Evolutionary conservation across 1,140 invertebrate genomes (phyloP), one percentile per base, ranked within the genome.

Genomic region (Glossosoma conforme): DNA sequence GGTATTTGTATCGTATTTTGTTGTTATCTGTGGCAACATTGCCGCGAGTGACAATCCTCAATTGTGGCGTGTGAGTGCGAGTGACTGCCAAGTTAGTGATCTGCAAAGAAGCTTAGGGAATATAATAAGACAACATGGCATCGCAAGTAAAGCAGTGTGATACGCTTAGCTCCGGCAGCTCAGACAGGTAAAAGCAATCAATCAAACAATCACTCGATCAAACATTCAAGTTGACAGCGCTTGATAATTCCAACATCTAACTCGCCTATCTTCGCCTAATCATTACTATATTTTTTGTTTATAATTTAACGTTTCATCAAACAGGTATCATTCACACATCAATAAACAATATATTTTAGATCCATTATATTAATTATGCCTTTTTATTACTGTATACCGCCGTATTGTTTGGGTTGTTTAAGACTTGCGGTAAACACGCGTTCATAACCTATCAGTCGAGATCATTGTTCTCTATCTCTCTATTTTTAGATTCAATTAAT

Each of bases 111-210:
- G n/a, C n/a, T n/a, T n/a, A n/a, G n/a, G n/a, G n/a, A n/a, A n/a
- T n/a, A n/a, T 8, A 42, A 40, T 19, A 36, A 43, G 48, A 51
- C 35, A 19, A 17, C 28, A 50, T 51, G 48, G 48, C 28, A 36
- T 20, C 40, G 36, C 48, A 44, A 14, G 41, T 51, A 25, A 43
- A 44, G 19, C 42, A 46, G 17, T 45, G 50, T 41, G 50, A 45
- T 24, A 52, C 43, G 13, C 42, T 52, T 21, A 52, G 50, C 25
- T 52, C 50, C 2, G 50, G 43, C 13, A 52, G 50, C 24, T 52
- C 50, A 21, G 50, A 52, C 36, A 52, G 50, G 50, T 52, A 52
- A 43, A 44, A 17, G 14, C 11, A 13, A 17, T 17, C n/a, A 17
- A 4, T 33, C 15, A 13, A 33, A 13, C 15, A 13, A 33, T 4